These are phyloP conservation scores for Eupsilia transversa DNA, from an alignment of 2,888 invertebrate genomes.

Conservation along the genomic window DNA sequence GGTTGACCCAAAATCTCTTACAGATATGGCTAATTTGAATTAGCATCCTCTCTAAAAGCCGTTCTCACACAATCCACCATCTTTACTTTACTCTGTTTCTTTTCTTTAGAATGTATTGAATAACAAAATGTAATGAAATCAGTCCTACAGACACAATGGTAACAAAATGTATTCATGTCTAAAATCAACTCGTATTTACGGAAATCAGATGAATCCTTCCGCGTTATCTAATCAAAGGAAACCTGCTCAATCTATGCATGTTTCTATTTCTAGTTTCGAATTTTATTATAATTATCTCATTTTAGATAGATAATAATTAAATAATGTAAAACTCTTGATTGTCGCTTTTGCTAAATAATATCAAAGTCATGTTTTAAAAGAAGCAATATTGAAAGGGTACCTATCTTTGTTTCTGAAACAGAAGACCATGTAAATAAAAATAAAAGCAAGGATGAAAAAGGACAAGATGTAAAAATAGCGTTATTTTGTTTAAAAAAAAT, in stretches of 20 bases:
- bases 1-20: not conserved
- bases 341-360: not conserved
- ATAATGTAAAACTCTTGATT: constrained; percentile 3
- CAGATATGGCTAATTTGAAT: not conserved
- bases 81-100: not conserved
- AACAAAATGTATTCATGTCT: not conserved
- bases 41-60: not conserved
- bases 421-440: not conserved
- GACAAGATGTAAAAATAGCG: not conserved
- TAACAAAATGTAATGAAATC: not conserved
- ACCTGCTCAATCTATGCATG: constrained; percentile 49
- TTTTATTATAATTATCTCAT: constrained; percentile 1
- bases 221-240: constrained; percentile 49
- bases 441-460: not conserved
- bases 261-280: constrained; percentile 27
- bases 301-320: constrained; percentile 20
- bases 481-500: not conserved
- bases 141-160: not conserved
- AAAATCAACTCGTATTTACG: not conserved
- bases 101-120: not conserved
- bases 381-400: not conserved
- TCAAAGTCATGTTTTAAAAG: not conserved
- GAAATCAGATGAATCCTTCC: constrained; percentile 24
- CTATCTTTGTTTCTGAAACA: not conserved
- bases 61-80: not conserved